Evolutionary conservation across 2,888 invertebrate genomes (phyloP).

Genomic region (Cantharis rustica): DNA sequence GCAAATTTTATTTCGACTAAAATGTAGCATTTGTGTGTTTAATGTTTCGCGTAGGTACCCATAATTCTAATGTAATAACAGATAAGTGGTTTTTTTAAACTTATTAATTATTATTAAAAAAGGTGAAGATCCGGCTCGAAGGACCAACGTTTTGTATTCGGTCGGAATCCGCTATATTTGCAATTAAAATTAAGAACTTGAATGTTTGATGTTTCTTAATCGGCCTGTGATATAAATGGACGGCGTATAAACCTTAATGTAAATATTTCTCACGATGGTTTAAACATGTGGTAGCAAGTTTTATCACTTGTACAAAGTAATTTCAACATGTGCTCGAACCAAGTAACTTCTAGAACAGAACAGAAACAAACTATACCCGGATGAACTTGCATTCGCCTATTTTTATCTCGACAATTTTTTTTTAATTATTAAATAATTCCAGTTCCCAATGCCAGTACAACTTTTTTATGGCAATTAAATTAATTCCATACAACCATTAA

Average conservation of each 20-base stretch:
- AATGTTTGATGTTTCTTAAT: constrained; percentile 13
- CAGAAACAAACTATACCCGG: not conserved
- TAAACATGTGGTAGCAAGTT: constrained; percentile 33
- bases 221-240: constrained; percentile 13
- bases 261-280: constrained; percentile 35
- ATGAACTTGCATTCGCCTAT: constrained; percentile 2
- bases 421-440: not conserved
- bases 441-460: not conserved
- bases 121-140: not conserved
- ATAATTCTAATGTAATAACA: not conserved
- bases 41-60: not conserved
- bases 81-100: not conserved
- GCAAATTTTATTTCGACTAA: not conserved
- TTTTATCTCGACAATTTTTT: constrained; percentile 2
- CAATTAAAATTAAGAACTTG: not conserved
- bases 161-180: not conserved
- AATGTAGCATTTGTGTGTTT: not conserved
- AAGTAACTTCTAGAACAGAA: constrained; percentile 9
- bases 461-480: not conserved
- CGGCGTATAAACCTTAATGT: constrained; percentile 33
- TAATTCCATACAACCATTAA: not conserved
- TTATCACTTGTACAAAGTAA: constrained; percentile 27
- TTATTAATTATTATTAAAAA: not conserved
- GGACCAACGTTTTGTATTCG: not conserved
- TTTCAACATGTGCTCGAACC: constrained; percentile 20